phyloP scores from a whole-genome alignment of 2,113 vertebrate genomes.

The Nerophis ophidion region DNA sequence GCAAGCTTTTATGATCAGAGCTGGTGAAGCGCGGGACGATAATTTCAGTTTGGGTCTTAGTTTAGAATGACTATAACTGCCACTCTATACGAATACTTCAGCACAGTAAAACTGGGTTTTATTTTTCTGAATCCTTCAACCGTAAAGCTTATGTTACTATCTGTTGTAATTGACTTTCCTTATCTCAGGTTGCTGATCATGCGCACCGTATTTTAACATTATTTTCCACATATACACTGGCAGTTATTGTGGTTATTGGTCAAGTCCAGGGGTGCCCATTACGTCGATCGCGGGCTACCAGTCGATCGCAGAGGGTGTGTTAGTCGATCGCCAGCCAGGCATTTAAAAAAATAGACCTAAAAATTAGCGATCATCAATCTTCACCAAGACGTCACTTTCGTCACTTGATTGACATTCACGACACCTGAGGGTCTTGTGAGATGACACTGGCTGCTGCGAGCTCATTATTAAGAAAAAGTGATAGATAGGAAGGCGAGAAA shows the following conservation, averaged over 20 bases:
- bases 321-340: too few relatives aligned
- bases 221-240: conserved; percentile 1
- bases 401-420: too few relatives aligned
- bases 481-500: too few relatives aligned
- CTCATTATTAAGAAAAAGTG: too few relatives aligned
- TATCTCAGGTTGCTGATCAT: conserved; percentile 26
- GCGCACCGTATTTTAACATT: conserved; percentile 25
- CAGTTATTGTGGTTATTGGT: not conserved
- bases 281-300: too few relatives aligned
- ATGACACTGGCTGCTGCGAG: too few relatives aligned
- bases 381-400: too few relatives aligned
- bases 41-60: conserved; percentile 20
- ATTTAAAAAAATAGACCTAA: too few relatives aligned
- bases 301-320: too few relatives aligned
- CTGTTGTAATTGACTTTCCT: conserved; percentile 29
- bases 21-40: conserved; percentile 24
- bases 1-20: conserved; percentile 30
- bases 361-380: too few relatives aligned
- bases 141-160: conserved; percentile 38
- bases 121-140: conserved; percentile 10
- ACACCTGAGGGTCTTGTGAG: too few relatives aligned
- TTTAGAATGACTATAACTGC: conserved; percentile 21
- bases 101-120: conserved; percentile 24
- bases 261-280: too few relatives aligned
- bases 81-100: conserved; percentile 8